These are phyloP conservation scores for Tapirus indicus DNA, from an alignment of 2,797 vertebrate species.

Conservation along the genomic window DNA sequence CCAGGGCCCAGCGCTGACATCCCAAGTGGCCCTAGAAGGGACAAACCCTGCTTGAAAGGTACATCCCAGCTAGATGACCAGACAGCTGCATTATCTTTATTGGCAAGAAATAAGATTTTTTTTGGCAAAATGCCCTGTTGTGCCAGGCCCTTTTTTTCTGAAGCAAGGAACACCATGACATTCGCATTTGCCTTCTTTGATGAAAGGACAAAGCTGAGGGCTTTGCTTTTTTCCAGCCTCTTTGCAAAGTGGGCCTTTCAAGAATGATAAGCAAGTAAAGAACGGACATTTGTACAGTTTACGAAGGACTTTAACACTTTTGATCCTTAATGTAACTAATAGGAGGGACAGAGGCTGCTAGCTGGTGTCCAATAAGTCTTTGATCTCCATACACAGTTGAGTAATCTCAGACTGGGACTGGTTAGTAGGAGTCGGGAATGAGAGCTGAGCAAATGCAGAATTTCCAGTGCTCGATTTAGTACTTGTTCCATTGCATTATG, in stretches of 20 bases:
- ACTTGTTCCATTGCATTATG: fast-evolving
- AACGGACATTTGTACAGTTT: background rate
- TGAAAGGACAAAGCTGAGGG: conserved; percentile 34
- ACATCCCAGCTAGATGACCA: background rate
- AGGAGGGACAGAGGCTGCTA: background rate
- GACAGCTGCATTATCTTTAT: background rate
- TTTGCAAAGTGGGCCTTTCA: conserved; percentile 4
- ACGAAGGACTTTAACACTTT: background rate
- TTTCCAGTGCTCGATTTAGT: background rate
- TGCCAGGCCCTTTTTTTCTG: background rate
- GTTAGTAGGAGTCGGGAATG: background rate
- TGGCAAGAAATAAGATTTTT: background rate
- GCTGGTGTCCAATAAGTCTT: fast-evolving
- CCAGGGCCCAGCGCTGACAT: background rate
- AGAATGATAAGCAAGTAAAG: background rate
- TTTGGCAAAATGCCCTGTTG: background rate
- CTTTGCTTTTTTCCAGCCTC: background rate
- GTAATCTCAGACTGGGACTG: background rate
- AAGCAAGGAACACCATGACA: background rate
- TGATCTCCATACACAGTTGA: background rate
- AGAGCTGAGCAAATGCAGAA: background rate
- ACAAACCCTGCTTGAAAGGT: background rate
- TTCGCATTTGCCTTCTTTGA: conserved; percentile 5
- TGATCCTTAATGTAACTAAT: background rate
- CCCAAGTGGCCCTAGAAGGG: background rate